Percentiles rank a stretch among this genome's conserved stretches.
Conservation (phyloP, 1,140 invertebrate genomes). For the Saccostrea cuccullata region DNA sequence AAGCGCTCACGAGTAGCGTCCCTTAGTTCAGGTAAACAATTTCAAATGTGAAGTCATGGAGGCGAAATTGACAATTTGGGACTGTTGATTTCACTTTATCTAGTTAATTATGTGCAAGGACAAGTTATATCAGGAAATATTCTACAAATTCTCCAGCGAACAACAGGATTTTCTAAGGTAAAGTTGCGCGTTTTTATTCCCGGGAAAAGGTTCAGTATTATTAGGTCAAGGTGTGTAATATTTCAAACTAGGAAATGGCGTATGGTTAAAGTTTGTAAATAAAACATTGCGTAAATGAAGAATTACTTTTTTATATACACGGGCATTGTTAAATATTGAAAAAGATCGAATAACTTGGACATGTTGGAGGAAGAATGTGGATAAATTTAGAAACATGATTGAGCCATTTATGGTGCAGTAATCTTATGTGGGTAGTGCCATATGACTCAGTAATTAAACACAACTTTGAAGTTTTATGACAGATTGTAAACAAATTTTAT, state of each 20-base stretch:
- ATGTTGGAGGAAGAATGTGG: too few species aligned
- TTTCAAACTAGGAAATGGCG: conserved; percentile 1
- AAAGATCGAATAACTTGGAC: too few species aligned
- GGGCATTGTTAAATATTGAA: too few species aligned
- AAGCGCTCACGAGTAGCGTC: neutral
- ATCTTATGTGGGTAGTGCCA: too few species aligned
- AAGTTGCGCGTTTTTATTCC: neutral
- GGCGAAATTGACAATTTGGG: neutral
- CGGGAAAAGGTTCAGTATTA: neutral
- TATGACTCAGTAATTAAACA: too few species aligned
- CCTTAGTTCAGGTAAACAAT: conserved; percentile 2
- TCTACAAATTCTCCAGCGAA: neutral
- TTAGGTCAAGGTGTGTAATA: conserved; percentile 32
- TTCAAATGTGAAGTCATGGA: conserved; percentile 10
- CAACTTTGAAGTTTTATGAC: too few species aligned
- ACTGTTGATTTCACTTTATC: conserved; percentile 16
- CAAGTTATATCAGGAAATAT: neutral
- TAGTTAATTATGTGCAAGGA: conserved; percentile 31
- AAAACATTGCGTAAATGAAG: conserved; percentile 1
- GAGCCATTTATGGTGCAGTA: too few species aligned
- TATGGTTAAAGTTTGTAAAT: neutral
- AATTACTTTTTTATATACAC: too few species aligned
- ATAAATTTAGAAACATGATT: too few species aligned
- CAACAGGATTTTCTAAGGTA: conserved; percentile 30
- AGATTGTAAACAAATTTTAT: too few species aligned